phyloP scores from a whole-genome alignment of 2,797 vertebrate species.

The Hippoglossus hippoglossus region DNA sequence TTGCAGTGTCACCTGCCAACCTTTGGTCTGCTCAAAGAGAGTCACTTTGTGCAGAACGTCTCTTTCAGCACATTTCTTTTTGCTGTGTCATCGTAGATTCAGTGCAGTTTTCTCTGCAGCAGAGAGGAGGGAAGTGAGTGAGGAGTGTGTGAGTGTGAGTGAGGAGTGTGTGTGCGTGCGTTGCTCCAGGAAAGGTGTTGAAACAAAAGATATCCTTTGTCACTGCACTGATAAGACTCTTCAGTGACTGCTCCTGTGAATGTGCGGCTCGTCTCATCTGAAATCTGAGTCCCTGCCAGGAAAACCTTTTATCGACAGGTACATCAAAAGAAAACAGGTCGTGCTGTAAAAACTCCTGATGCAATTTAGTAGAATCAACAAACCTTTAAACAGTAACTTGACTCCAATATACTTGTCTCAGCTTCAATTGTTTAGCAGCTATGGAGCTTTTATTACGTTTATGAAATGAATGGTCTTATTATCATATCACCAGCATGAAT shows the following conservation, averaged over 20 bases:
- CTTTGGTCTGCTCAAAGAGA: background rate
- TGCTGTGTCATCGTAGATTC: slow-evolving; percentile 59
- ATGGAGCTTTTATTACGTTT: too few relatives aligned
- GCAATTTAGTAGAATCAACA: too few relatives aligned
- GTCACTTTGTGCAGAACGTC: background rate
- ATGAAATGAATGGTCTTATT: too few relatives aligned
- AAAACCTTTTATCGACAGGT: too few relatives aligned
- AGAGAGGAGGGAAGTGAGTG: background rate
- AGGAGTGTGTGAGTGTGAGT: background rate
- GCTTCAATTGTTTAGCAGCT: too few relatives aligned
- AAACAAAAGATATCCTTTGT: background rate
- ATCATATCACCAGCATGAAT: too few relatives aligned
- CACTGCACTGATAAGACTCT: background rate
- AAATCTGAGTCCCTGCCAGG: too few relatives aligned
- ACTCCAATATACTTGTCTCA: too few relatives aligned
- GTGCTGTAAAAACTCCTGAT: too few relatives aligned
- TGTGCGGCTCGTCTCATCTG: background rate
- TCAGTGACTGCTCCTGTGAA: background rate
- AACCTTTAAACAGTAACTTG: too few relatives aligned
- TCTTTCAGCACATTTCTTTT: slow-evolving; percentile 20
- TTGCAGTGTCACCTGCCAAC: background rate
- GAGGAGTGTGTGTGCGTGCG: background rate
- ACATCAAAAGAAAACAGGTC: too few relatives aligned
- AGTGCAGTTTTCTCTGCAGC: slow-evolving; percentile 41
- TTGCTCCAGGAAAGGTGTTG: too few relatives aligned